A percentile compares a stretch with the other conserved stretches of the same genome.
These are phyloP conservation scores for Ceratotherium simum DNA, from an alignment of 2,113 vertebrate species.

Conservation along the genomic window DNA sequence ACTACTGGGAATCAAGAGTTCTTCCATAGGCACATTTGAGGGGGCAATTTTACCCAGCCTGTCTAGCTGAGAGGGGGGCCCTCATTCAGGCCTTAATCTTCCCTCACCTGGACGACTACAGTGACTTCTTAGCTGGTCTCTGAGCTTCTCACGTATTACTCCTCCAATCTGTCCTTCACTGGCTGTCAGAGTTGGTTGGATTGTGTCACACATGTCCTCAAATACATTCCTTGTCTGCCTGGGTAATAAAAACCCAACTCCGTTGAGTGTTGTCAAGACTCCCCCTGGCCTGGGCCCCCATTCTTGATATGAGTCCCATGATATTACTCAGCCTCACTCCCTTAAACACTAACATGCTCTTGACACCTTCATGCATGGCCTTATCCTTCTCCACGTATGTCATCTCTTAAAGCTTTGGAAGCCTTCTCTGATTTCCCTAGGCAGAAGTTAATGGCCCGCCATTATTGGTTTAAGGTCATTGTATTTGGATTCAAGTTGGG, in stretches of 20 bases:
- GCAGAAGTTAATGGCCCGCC: not conserved
- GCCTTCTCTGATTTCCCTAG: not conserved
- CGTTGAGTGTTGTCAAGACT: not conserved
- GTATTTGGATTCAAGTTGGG: constrained; percentile 17
- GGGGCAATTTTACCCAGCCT: not conserved
- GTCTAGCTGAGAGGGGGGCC: not conserved
- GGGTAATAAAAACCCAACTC: not conserved
- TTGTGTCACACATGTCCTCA: not conserved
- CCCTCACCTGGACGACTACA: no score
- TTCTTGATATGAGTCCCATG: not conserved
- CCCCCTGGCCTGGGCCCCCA: not conserved
- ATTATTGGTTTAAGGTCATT: constrained; percentile 18
- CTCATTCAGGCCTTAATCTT: not conserved
- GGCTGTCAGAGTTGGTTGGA: not conserved
- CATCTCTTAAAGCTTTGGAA: not conserved
- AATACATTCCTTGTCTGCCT: not conserved
- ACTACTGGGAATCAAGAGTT: not conserved
- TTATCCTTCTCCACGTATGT: not conserved
- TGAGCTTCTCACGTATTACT: not conserved
- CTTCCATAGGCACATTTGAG: not conserved
- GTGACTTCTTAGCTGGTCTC: not conserved
- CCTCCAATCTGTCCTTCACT: not conserved
- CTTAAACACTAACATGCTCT: not conserved
- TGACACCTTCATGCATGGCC: not conserved
- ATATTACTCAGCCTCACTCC: not conserved